Evolutionary conservation across 2,113 vertebrate genomes (phyloP).

Genomic region (Chionodraco myersi): DNA sequence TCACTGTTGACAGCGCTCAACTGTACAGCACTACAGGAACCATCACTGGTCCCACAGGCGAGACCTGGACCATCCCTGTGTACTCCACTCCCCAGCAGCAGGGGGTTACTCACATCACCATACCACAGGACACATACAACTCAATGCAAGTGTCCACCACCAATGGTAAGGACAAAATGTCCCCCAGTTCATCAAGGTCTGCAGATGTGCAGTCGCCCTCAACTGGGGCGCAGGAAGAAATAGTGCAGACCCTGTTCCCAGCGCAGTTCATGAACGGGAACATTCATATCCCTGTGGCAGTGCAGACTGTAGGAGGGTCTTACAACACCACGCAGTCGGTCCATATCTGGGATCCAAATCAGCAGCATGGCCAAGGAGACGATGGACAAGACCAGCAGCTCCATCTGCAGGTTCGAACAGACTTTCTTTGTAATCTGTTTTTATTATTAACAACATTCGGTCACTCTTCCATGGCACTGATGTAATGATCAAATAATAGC

Average conservation of each 20-base stretch:
- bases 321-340: constrained; percentile 96
- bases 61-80: constrained; percentile 99
- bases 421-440: neutral
- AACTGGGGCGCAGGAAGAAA: constrained; percentile 90
- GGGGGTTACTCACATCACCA: constrained; percentile 96
- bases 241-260: constrained; percentile 97
- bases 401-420: constrained; percentile 90
- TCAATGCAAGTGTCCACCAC: constrained; percentile 92
- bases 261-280: constrained; percentile 99
- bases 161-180: constrained; percentile 88
- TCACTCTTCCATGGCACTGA: too few relatives aligned
- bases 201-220: constrained; percentile 71
- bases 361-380: constrained; percentile 86
- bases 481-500: too few relatives aligned
- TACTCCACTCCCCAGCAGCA: constrained; percentile 97
- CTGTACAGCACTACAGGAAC: constrained; percentile 97
- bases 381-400: constrained; percentile 89
- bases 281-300: constrained; percentile 99
- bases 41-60: constrained; percentile 97
- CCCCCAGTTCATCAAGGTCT: constrained; percentile 52
- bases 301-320: constrained; percentile 95
- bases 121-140: constrained; percentile 97
- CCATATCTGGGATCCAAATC: constrained; percentile 98
- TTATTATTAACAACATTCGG: neutral
- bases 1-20: constrained; percentile 98